Percentiles rank a stretch among this genome's conserved stretches.
phyloP scores from a whole-genome alignment of 1,140 invertebrate genomes.

The Zeugodacus cucurbitae region DNA sequence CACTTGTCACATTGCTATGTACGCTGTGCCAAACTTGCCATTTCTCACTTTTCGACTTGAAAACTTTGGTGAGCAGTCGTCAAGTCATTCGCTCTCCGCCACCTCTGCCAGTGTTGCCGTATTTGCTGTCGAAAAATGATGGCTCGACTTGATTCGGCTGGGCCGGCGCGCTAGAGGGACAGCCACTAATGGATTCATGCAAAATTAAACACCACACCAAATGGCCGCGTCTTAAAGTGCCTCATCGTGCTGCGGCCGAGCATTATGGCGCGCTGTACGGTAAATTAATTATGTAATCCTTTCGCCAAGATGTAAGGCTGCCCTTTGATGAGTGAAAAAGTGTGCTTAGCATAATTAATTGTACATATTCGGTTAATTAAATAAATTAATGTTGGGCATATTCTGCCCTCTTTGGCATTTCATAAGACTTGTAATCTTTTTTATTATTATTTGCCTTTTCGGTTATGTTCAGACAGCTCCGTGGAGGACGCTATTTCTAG shows the following conservation, averaged over 20 bases:
- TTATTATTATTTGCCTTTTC: neutral
- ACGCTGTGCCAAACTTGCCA: constrained; percentile 43
- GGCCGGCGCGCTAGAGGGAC: neutral
- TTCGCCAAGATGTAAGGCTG: constrained; percentile 29
- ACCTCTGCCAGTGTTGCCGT: neutral
- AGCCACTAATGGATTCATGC: constrained; percentile 38
- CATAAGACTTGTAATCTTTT: constrained; percentile 17
- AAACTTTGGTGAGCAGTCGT: neutral
- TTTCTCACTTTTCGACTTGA: constrained; percentile 17
- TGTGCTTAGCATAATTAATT: constrained; percentile 65
- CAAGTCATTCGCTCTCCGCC: neutral
- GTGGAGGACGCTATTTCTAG: neutral
- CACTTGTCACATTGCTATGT: constrained; percentile 39
- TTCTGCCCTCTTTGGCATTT: neutral
- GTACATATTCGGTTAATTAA: constrained; percentile 63
- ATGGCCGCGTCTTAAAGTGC: neutral
- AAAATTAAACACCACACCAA: constrained; percentile 23
- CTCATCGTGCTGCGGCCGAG: neutral
- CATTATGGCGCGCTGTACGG: neutral
- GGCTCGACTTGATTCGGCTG: neutral
- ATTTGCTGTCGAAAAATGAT: neutral
- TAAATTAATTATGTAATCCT: constrained; percentile 42
- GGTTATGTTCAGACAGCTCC: neutral
- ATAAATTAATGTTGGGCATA: constrained; percentile 51
- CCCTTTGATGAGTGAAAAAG: constrained; percentile 37